Conservation (phyloP, 2,113 vertebrate genomes). For the Dasypus novemcinctus region DNA sequence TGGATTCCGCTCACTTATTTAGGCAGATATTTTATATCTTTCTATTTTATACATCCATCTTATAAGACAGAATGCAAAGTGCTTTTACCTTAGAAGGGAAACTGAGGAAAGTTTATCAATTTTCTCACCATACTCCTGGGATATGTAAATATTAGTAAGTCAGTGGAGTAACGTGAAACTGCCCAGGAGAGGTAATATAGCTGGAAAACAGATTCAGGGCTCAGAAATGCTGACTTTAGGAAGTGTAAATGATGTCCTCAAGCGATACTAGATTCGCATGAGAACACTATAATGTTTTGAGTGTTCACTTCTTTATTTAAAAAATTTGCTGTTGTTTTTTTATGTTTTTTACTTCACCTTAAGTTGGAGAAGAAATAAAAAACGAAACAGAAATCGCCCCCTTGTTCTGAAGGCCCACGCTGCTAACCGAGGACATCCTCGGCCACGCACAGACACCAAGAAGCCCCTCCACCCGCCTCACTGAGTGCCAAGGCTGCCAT, state of each 20-base stretch:
- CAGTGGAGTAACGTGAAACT: background rate
- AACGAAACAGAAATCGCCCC: background rate
- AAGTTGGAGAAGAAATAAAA: background rate
- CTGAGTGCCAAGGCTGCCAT: too few species aligned
- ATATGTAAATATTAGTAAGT: background rate
- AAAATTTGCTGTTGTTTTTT: background rate
- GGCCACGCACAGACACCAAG: background rate
- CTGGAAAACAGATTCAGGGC: background rate
- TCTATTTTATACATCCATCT: background rate
- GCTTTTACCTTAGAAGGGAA: slow-evolving; percentile 2
- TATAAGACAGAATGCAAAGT: background rate
- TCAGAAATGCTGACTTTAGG: background rate
- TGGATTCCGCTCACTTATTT: background rate
- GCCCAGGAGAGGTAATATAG: background rate
- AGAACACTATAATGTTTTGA: slow-evolving; percentile 25
- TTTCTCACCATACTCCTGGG: background rate
- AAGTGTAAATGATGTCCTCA: slow-evolving; percentile 16
- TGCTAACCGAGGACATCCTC: background rate
- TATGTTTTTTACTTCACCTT: background rate
- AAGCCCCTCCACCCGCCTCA: too few species aligned
- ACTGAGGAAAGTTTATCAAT: background rate
- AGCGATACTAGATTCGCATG: background rate
- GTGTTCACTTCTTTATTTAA: background rate
- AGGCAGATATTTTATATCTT: background rate
- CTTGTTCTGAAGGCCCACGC: background rate